Evolutionary conservation across 1,140 invertebrate species (phyloP).

Genomic region (Apis florea): DNA sequence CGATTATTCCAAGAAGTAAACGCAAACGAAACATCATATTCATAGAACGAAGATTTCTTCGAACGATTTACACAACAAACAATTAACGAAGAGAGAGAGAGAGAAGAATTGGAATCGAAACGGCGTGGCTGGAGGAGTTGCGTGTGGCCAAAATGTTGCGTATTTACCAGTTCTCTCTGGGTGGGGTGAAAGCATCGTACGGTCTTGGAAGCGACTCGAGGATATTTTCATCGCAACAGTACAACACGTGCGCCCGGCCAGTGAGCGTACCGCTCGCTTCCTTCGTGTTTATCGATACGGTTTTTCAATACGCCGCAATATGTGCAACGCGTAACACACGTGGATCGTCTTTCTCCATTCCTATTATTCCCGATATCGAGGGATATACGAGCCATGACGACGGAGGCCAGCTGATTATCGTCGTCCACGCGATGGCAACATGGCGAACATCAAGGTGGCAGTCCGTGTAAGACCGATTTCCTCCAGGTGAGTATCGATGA

Average conservation of each 20-base stretch:
- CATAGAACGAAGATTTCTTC: background rate
- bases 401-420: slow-evolving; percentile 31
- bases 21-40: too few species aligned
- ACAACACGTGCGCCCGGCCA: slow-evolving; percentile 71
- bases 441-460: slow-evolving; percentile 82
- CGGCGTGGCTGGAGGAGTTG: slow-evolving; percentile 4
- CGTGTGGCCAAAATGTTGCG: slow-evolving; percentile 37
- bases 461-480: slow-evolving; percentile 81
- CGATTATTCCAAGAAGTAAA: background rate
- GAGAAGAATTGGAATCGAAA: background rate
- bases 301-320: background rate
- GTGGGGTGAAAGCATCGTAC: slow-evolving; percentile 69
- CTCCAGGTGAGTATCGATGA: slow-evolving; percentile 74
- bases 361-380: background rate
- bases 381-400: background rate
- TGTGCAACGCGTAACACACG: background rate
- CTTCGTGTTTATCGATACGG: slow-evolving; percentile 2
- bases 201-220: slow-evolving; percentile 67
- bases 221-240: slow-evolving; percentile 77
- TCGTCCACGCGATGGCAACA: slow-evolving; percentile 65
- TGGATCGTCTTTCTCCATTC: background rate
- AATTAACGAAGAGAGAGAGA: background rate
- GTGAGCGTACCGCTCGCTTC: slow-evolving; percentile 57
- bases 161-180: slow-evolving; percentile 50
- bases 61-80: background rate